Base-by-base conservation (phyloP, 2,113 vertebrate genomes). In the Rhombomys opimus region DNA sequence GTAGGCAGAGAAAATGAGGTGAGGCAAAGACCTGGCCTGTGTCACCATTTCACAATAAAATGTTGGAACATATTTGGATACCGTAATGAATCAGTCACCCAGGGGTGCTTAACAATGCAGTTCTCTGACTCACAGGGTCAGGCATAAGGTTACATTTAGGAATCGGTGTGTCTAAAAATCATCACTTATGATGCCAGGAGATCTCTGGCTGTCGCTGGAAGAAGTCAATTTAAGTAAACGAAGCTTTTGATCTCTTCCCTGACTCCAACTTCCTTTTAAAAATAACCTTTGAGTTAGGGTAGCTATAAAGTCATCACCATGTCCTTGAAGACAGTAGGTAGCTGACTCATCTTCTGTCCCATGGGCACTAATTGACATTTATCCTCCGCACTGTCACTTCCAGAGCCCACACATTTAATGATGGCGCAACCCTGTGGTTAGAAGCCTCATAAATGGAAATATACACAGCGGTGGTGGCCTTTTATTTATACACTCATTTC, bases 391-490 rank as follows among this genome's bases (percentile, higher is more conserved):
- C 50, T 0, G 95, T 95, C 89, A 75, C 96, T 98, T 93, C 81
- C 90, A 90, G 4, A 84, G 93, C 89, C 89, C 82, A 94, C 46
- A 75, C 54, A 63, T 87, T 94, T 97, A 97, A 97, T 94, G 96
- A 95, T 35, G 75, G 84, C 7, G 15, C 73, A 89, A 23, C 61
- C 93, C 96, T 87, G 73, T 94, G 95, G 94, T 93, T 97, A 94
- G 85, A 93, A 96, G 87, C 87, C 94, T 97, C 96, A 89, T 95
- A 94, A 96, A 89, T 97, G 91, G 96, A 98, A 98, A 95, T 97
- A 96, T 17, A 92, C 96, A 97, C 95, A 97, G 91, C 38, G 8
- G 95, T 91, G 94, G 96, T 95, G 93, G 96, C 95, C 87, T 97
- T 96, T 97, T 97, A 94, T 70, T 87, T 7, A 88, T 96, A 82